Evolutionary conservation across 2,888 invertebrate genomes (phyloP).

Genomic region (Pseudococcus jackbeardsleyi): DNA sequence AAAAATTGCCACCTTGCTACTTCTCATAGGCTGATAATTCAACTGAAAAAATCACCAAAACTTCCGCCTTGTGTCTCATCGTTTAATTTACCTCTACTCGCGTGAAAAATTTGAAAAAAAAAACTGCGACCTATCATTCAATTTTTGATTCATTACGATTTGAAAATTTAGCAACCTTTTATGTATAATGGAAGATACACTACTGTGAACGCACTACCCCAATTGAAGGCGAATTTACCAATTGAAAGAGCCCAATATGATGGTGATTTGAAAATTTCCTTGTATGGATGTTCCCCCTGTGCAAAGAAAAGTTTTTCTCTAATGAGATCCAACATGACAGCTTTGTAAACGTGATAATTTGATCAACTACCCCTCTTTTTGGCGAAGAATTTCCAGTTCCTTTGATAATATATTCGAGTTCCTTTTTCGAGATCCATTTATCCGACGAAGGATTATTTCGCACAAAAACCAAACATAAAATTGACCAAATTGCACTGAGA

Average conservation of each 20-base stretch:
- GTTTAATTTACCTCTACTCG: too few relatives aligned
- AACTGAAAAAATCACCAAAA: too few relatives aligned
- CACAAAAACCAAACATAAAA: not conserved
- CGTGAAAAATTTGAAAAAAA: too few relatives aligned
- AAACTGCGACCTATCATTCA: too few relatives aligned
- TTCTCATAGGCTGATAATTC: too few relatives aligned
- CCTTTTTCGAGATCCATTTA: not conserved
- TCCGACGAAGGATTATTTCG: not conserved
- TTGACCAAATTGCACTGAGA: not conserved
- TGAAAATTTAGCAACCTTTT: constrained; percentile 8
- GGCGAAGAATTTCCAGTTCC: not conserved
- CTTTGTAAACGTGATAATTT: not conserved
- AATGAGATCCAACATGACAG: too few relatives aligned
- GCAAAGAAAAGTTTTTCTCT: not conserved
- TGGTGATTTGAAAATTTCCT: constrained; percentile 37
- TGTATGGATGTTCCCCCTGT: not conserved
- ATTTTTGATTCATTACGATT: too few relatives aligned
- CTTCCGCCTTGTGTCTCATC: too few relatives aligned
- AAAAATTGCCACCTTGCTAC: too few relatives aligned
- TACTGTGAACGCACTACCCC: constrained; percentile 31
- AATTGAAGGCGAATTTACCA: constrained; percentile 19
- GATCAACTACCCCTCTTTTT: not conserved
- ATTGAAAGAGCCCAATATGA: constrained; percentile 49
- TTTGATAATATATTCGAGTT: not conserved
- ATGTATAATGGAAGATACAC: constrained; percentile 41